Evolutionary conservation across 2,888 invertebrate species (phyloP).

Genomic region (Heliconius ethilla): DNA sequence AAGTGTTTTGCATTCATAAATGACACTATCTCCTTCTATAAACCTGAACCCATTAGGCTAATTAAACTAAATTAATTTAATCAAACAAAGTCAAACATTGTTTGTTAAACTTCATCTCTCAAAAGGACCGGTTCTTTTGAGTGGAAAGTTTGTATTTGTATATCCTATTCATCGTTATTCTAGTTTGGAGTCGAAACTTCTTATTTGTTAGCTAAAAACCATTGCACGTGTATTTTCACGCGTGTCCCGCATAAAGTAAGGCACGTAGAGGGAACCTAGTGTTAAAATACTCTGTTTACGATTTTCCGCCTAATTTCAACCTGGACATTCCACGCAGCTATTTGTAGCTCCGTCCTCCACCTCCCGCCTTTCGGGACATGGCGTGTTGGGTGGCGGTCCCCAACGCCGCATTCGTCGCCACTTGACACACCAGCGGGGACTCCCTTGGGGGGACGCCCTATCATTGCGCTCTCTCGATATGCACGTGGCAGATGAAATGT

Average conservation of each 20-base stretch:
- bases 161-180: constrained; percentile 12
- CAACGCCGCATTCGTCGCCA: too few species aligned
- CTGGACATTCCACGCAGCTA: too few species aligned
- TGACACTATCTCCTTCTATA: background rate
- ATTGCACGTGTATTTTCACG: constrained; percentile 27
- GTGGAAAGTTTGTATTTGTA: constrained; percentile 27
- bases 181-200: constrained; percentile 18
- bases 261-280: background rate
- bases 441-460: too few species aligned
- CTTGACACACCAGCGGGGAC: too few species aligned
- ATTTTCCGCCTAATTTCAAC: background rate
- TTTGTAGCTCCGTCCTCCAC: too few species aligned
- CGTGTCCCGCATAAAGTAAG: background rate
- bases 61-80: constrained; percentile 16
- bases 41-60: constrained; percentile 7
- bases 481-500: too few species aligned
- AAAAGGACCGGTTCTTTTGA: background rate
- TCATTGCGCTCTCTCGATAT: too few species aligned
- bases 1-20: constrained; percentile 8
- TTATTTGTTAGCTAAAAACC: constrained; percentile 37
- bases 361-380: too few species aligned
- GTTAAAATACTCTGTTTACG: background rate
- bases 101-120: too few species aligned
- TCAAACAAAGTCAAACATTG: constrained; percentile 6
- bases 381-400: too few species aligned